These are phyloP conservation scores for Kuschelorhynchus macadamiae DNA, from an alignment of 2,888 invertebrate genomes.

Conservation along the genomic window DNA sequence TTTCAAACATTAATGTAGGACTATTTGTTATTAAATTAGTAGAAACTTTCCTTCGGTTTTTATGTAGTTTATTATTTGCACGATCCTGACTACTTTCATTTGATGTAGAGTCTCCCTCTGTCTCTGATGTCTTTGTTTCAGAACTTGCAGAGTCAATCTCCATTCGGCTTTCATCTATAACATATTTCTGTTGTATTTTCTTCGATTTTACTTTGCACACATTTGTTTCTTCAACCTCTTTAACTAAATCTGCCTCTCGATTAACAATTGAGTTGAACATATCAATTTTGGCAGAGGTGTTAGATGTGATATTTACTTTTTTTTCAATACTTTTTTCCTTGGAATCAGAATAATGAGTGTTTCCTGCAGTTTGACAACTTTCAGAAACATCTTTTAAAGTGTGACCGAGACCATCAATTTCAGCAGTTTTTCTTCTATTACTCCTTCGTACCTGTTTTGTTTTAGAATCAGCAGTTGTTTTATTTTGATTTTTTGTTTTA, in stretches of 20 bases:
- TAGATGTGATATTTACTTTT: too few species aligned
- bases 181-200: neutral
- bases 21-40: conserved; percentile 13
- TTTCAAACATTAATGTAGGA: neutral
- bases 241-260: too few species aligned
- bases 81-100: conserved; percentile 17
- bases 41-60: conserved; percentile 6
- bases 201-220: neutral
- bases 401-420: too few species aligned
- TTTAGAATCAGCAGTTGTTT: conserved; percentile 1
- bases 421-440: conserved; percentile 23
- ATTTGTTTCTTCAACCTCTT: neutral
- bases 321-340: too few species aligned
- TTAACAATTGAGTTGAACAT: too few species aligned
- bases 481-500: neutral
- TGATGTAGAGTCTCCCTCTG: conserved; percentile 20
- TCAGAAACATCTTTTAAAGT: too few species aligned
- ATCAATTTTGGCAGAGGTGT: too few species aligned
- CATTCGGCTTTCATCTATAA: conserved; percentile 4
- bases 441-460: neutral
- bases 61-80: conserved; percentile 14
- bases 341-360: too few species aligned
- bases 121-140: conserved; percentile 22
- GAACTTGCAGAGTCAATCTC: conserved; percentile 27
- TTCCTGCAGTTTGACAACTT: too few species aligned